These are phyloP conservation scores for Euzetes globulus DNA, from an alignment of 2,888 invertebrate genomes.

Conservation along the genomic window DNA sequence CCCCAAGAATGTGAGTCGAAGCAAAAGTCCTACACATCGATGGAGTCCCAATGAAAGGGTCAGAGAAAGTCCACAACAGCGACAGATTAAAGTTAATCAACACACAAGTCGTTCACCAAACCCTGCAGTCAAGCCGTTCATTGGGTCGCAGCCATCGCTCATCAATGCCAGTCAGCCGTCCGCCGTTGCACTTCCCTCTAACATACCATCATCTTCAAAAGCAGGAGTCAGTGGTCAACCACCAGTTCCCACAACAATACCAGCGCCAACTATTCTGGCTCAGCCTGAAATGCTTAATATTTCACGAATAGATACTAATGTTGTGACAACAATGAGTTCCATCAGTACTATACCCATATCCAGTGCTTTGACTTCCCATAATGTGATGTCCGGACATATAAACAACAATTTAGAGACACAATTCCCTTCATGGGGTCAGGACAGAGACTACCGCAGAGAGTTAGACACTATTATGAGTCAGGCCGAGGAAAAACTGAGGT, in stretches of 20 bases:
- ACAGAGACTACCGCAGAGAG: constrained; percentile 34
- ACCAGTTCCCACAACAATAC: constrained; percentile 15
- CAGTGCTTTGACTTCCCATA: background rate
- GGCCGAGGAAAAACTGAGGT: constrained; percentile 9
- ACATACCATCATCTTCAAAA: background rate
- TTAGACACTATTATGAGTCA: constrained; percentile 29
- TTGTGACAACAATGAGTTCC: background rate
- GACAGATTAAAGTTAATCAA: background rate
- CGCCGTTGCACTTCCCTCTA: background rate
- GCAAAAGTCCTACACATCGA: constrained; percentile 4
- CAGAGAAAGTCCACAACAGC: constrained; percentile 1
- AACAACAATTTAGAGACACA: background rate
- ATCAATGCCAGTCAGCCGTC: background rate
- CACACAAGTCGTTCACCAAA: background rate
- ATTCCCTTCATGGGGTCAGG: constrained; percentile 16
- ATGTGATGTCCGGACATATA: background rate
- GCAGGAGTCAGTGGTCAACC: background rate
- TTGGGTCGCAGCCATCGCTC: too few species aligned
- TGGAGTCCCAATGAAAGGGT: constrained; percentile 24
- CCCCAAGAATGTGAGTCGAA: background rate
- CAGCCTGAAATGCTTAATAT: constrained; percentile 26
- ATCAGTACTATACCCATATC: background rate
- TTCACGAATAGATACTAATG: background rate
- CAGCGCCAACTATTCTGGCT: constrained; percentile 31
- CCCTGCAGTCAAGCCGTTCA: background rate